Evolutionary conservation across 2,113 vertebrate genomes (phyloP), one percentile per base, ranked within the genome.

Genomic region (Capreolus pygargus): DNA sequence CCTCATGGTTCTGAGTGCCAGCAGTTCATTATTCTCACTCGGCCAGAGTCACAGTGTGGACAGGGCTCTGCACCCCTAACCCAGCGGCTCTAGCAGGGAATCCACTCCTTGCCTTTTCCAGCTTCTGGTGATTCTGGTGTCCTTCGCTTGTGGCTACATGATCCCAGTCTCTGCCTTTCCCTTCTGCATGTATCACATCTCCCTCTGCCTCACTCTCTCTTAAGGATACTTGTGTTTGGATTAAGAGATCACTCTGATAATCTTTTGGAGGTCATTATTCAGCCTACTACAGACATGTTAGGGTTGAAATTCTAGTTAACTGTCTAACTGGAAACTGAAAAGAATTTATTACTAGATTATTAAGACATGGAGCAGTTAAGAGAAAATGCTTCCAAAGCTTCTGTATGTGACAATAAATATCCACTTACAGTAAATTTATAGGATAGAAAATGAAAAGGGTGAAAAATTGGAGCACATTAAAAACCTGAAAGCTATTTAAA

Each of bases 401-500:
- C 14, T 19, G 0, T 76, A 60, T 67, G 6, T 60, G 86, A 76
- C n/a, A 64, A n/a, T 61, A 36, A 45, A 76, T 23, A 58, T 64
- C 28, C 7, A 55, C 27, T 76, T 83, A 8, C 2, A 14, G 52
- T 90, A 87, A 95, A 78, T 87, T 36, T 61, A 3, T 43, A 83
- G 54, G 27, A 45, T 39, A 85, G 25, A 60, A 90, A 45, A 39
- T 52, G 30, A 78, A 60, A 86, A 78, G 55, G 60, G 36, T 82
- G 79, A 67, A 94, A 54, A 43, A 7, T 27, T 55, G 21, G 7
- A 67, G 64, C 36, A 19, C 13, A 12, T 25, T 78, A 55, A 55
- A 89, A 96, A 54, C 67, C 50, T 67, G n/a, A 86, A 89, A 54
- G 67, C 86, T 58, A 82, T 58, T 93, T 86, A 92, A 82, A 16